Evolutionary conservation across 2,888 invertebrate genomes (phyloP).

Genomic region (Polia nebulosa): DNA sequence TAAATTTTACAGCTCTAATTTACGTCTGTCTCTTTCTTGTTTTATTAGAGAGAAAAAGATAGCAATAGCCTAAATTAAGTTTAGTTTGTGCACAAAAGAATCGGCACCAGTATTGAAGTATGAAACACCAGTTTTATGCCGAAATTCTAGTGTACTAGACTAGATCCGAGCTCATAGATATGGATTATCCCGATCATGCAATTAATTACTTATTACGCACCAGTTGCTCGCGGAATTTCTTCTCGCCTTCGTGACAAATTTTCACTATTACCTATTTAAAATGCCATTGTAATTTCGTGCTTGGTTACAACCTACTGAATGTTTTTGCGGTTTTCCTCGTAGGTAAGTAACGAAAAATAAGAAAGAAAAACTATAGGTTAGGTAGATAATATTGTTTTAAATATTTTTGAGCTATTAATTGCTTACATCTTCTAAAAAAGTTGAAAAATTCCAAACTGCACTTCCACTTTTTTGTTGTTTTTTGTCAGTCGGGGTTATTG

Average conservation of each 20-base stretch:
- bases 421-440: not conserved
- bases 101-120: not conserved
- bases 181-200: constrained; percentile 46
- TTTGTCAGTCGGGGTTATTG: too few relatives aligned
- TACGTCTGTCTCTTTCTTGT: too few relatives aligned
- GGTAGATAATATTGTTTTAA: not conserved
- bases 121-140: constrained; percentile 17
- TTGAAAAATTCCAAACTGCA: too few relatives aligned
- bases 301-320: not conserved
- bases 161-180: constrained; percentile 8
- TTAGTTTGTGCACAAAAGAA: too few relatives aligned
- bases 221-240: constrained; percentile 18
- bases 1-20: too few relatives aligned
- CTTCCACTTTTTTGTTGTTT: too few relatives aligned
- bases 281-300: not conserved
- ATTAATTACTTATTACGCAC: constrained; percentile 46
- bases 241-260: constrained; percentile 11
- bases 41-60: too few relatives aligned
- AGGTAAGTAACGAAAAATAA: not conserved
- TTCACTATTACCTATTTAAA: constrained; percentile 19
- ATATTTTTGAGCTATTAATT: not conserved
- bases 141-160: constrained; percentile 3
- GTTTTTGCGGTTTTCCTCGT: not conserved
- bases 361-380: not conserved
- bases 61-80: too few relatives aligned